Percentiles rank a stretch among this genome's conserved stretches.
Evolutionary conservation across 2,797 vertebrate genomes (phyloP).

Genomic region (Etheostoma perlongum): DNA sequence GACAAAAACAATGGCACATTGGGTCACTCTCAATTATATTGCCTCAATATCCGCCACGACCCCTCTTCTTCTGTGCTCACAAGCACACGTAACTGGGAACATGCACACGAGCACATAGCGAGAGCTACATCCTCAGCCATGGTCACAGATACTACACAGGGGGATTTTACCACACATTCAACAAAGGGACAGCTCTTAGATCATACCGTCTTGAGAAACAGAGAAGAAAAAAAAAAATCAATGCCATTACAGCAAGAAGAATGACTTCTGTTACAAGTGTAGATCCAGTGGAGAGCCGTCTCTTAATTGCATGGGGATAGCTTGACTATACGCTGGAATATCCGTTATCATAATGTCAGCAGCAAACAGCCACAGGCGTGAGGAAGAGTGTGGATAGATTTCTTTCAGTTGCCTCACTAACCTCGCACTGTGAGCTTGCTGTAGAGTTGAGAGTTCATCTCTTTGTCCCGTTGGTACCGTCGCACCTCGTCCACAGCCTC

Average conservation of each 20-base stretch:
- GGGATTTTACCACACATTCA: conserved; percentile 63
- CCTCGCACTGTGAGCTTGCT: conserved; percentile 97
- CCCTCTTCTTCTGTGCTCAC: conserved; percentile 1
- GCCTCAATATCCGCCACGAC: conserved; percentile 49
- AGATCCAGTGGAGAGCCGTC: conserved; percentile 60
- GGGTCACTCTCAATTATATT: conserved; percentile 67
- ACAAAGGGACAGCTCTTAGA: conserved; percentile 65
- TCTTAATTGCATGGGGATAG: conserved; percentile 50
- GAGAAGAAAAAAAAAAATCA: conserved; percentile 54
- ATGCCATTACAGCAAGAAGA: conserved; percentile 70
- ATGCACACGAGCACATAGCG: conserved; percentile 11
- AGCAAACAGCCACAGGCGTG: conserved; percentile 47
- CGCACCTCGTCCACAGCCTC: conserved; percentile 96
- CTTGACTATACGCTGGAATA: conserved; percentile 40
- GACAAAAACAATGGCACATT: conserved; percentile 59
- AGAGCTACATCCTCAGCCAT: conserved; percentile 23
- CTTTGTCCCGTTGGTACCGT: conserved; percentile 95
- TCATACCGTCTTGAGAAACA: conserved; percentile 55
- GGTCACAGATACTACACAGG: conserved; percentile 70
- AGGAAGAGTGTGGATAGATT: conserved; percentile 7
- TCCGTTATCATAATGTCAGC: conserved; percentile 66
- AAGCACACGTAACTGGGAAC: conserved; percentile 9
- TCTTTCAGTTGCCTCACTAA: conserved; percentile 59
- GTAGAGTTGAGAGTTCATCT: conserved; percentile 98
- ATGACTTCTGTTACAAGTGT: conserved; percentile 68